Evolutionary conservation across 2,113 vertebrate genomes (phyloP).

Genomic region (Onychorhynchus coronatus): DNA sequence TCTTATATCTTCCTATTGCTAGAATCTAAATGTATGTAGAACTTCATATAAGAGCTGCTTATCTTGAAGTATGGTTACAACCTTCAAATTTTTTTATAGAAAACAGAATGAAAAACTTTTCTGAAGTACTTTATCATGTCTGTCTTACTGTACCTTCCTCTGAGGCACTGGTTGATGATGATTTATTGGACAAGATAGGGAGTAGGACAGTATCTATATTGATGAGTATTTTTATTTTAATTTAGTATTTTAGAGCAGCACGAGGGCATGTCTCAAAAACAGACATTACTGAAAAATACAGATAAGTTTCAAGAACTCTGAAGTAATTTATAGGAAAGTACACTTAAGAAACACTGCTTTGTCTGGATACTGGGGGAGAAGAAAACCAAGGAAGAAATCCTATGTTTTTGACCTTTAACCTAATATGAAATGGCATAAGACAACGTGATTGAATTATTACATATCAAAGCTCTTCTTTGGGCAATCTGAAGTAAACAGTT

Average conservation of each 20-base stretch:
- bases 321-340: background rate
- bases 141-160: background rate
- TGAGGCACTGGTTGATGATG: background rate
- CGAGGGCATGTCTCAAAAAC: background rate
- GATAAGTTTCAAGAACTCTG: background rate
- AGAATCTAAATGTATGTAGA: background rate
- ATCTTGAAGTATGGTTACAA: background rate
- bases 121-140: background rate
- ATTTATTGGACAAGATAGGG: background rate
- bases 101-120: background rate
- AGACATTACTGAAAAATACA: background rate
- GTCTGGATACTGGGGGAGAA: background rate
- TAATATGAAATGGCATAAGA: background rate
- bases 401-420: background rate
- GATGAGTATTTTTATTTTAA: background rate
- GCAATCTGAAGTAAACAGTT: background rate
- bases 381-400: background rate
- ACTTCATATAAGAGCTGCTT: background rate
- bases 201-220: background rate
- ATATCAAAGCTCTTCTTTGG: background rate
- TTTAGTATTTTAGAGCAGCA: background rate
- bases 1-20: slow-evolving; percentile 19
- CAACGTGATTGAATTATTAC: background rate
- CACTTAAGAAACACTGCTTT: background rate
- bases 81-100: background rate